Evolutionary conservation across 1,140 invertebrate species (phyloP), one percentile per base, ranked within the genome.

Genomic region (Pararge aegeria): DNA sequence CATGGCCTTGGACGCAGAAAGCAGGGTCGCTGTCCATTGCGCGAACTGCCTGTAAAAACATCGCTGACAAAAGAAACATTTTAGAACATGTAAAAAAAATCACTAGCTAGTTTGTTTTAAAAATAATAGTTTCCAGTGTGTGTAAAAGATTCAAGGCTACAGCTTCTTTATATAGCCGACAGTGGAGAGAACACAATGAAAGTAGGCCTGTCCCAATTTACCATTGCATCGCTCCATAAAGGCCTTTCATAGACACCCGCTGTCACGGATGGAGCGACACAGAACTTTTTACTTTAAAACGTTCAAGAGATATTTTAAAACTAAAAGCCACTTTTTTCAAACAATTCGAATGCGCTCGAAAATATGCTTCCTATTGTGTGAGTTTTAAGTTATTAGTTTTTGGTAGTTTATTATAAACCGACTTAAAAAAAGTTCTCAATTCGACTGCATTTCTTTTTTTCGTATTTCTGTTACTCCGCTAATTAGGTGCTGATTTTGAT

Each of bases 181-280:
- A 30, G 37, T 9, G 16, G 37, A 16, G 37, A 13, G 16, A 40
- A 40, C n/a, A 40, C 37, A 40, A 40, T 40, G 37, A 18, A 40
- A 40, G 4, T 40, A 40, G n/a, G 37, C 37, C 37, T 40, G 37
- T 40, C 37, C 37, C 37, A 40, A 40, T 40, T 40, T 40, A 40
- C n/a, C 37, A 40, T 40, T 40, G 37, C 37, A 40, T 4, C n/a
- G 37, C 13, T 16, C n/a, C 16, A 37, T n/a, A n/a, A 2, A 37
- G 34, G 34, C 34, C 34, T 37, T 37, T 37, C 34, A 40, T 16
- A 40, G 37, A 37, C n/a, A 37, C 10, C 13, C 13, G 37, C 29
- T 30, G 29, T 30, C 29, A 30, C 29, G 29, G 10, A 1, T 6
- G 10, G 10, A 1, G 29, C 5, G 10, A 30, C 5, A 30, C 29